Base-by-base conservation (phyloP, 1,140 invertebrate genomes). In the Lasaia peninsularis region DNA sequence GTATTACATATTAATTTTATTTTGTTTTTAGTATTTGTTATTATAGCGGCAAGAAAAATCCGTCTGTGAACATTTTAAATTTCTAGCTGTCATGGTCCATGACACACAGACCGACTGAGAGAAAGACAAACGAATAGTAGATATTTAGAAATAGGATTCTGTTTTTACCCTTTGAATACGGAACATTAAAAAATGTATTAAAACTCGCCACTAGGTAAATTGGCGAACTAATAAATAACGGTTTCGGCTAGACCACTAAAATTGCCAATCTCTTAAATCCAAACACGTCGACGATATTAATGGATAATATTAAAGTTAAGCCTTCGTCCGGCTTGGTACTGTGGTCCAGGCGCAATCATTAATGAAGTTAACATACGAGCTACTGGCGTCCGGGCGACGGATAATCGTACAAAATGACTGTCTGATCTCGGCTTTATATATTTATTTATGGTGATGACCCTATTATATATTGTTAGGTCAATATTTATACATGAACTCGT, bases 381-480 rank as follows among this genome's bases (percentile, higher is more conserved):
- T 62, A 75, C 75, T 73, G 77, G 73, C 78, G 79, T 85, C 70
- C 67, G 71, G 69, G 71, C 78, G 69, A 75, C 80, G 79, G 80
- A 87, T 84, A 87, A 87, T 85, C 80, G 75, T 60, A 70, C 78
- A 75, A 71, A 85, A 86, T 85, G 75, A 85, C 81, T 85, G 78
- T 79, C 60, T 58, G 59, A 56, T 51, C 60, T 66, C 58, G 56
- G 60, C 60, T 62, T 58, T 65, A 62, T 64, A 54, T 65, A 54
- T 58, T 24, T 33, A 58, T 40, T 60, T 49, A 52, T 57, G 55
- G 53, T 59, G 55, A 63, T 59, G 56, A 44, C 14, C 40, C 7
- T 40, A 16, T 40, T 40, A 9, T 40, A 40, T 40, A 40, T 16
- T 40, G 37, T 2, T 16, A 40, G 14, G 8, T 9, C 8, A 18